Percentiles rank a stretch among this genome's conserved stretches.
Conservation (phyloP, 2,797 vertebrate genomes). For the Salmo trutta region DNA sequence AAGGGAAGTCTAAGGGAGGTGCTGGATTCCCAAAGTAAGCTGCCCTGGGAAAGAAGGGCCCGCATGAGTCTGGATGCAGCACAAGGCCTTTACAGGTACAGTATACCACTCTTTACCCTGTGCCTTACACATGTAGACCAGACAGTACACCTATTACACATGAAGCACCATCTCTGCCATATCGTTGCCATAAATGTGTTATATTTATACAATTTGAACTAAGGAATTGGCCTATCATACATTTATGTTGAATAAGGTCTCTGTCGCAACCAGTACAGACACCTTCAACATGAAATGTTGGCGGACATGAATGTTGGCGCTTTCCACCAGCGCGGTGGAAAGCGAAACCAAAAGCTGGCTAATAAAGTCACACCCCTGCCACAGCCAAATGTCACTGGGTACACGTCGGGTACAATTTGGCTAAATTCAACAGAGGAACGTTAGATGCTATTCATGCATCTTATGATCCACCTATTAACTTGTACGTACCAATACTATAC, state of each 20-base stretch:
- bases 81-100: conserved; percentile 84
- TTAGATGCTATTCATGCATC: no score
- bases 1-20: conserved; percentile 82
- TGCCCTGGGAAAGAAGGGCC: conserved; percentile 73
- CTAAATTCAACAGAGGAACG: no score
- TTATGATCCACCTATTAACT: no score
- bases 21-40: conserved; percentile 61
- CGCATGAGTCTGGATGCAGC: conserved; percentile 81
- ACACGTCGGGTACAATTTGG: no score
- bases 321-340: no score
- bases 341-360: not conserved
- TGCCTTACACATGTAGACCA: no score
- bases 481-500: not conserved
- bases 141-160: not conserved
- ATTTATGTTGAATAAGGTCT: no score
- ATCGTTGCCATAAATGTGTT: no score
- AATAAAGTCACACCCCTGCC: not conserved
- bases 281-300: not conserved
- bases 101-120: not conserved
- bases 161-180: not conserved
- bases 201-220: no score
- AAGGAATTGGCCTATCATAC: no score
- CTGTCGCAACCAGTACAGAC: not conserved
- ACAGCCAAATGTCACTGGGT: not conserved
- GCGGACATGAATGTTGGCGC: no score